phyloP scores from a whole-genome alignment of 2,888 invertebrate genomes.

The Drosophila kambysellisi region DNA sequence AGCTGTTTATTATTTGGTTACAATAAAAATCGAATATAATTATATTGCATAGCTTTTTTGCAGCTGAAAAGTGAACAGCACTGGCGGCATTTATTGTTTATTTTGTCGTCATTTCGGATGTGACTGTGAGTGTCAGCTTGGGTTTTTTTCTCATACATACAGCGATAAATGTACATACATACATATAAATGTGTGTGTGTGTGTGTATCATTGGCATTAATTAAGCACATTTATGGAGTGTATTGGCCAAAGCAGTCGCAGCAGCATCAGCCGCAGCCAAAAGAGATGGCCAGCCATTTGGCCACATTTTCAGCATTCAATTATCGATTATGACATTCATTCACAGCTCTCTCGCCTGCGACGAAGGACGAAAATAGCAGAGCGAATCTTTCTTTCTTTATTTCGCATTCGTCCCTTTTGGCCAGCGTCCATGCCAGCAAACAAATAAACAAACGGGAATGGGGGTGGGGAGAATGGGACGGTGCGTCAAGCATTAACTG shows the following conservation, averaged over 20 bases:
- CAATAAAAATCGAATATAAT: background rate
- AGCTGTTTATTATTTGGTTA: background rate
- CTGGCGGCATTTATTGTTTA: conserved; percentile 44
- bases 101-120: conserved; percentile 74
- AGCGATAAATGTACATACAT: conserved; percentile 5
- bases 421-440: conserved; percentile 42
- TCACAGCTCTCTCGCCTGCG: conserved; percentile 60
- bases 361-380: conserved; percentile 65
- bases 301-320: conserved; percentile 71
- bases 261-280: conserved; percentile 11
- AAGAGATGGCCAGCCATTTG: conserved; percentile 29
- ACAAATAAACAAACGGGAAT: conserved; percentile 51
- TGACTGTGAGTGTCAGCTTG: conserved; percentile 70
- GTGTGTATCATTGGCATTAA: conserved; percentile 73
- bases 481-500: conserved; percentile 40
- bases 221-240: conserved; percentile 74
- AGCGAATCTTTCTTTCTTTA: conserved; percentile 20
- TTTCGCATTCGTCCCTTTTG: conserved; percentile 7
- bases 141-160: conserved; percentile 8
- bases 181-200: conserved; percentile 18
- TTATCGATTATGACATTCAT: conserved; percentile 81
- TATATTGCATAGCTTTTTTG: background rate
- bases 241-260: conserved; percentile 19
- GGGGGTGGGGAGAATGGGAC: background rate
- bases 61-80: background rate